A percentile compares a stretch with the other conserved stretches of the same genome.
Evolutionary conservation across 2,797 vertebrate species (phyloP).

Genomic region (Phataginus tricuspis): DNA sequence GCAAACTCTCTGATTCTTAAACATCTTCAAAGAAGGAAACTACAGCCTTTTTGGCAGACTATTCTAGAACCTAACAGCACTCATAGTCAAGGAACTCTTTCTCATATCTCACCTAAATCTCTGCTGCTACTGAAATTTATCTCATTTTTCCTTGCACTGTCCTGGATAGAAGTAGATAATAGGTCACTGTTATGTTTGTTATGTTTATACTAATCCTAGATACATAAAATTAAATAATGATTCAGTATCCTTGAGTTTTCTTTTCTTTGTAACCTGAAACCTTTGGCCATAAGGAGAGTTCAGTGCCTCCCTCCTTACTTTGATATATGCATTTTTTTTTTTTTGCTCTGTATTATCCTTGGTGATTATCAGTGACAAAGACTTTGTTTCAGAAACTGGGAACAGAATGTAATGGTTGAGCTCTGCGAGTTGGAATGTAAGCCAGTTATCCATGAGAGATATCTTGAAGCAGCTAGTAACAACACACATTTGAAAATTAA

Average conservation of each 20-base stretch:
- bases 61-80: background rate
- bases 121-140: background rate
- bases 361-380: background rate
- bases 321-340: background rate
- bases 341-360: background rate
- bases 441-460: background rate
- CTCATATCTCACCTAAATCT: background rate
- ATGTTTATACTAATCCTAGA: background rate
- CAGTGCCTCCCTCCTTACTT: background rate
- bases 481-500: slow-evolving; percentile 1
- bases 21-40: background rate
- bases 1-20: background rate
- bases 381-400: slow-evolving; percentile 26
- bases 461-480: background rate
- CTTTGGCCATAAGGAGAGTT: background rate
- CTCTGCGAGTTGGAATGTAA: background rate
- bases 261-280: background rate
- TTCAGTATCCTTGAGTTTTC: background rate
- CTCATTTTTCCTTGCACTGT: background rate
- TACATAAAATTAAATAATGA: slow-evolving; percentile 8
- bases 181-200: background rate
- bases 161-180: background rate
- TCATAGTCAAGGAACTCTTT: background rate
- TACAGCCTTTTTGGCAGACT: background rate
- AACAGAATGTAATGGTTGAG: background rate